Evolutionary conservation across 2,888 invertebrate species (phyloP).

Genomic region (Encarsia formosa): DNA sequence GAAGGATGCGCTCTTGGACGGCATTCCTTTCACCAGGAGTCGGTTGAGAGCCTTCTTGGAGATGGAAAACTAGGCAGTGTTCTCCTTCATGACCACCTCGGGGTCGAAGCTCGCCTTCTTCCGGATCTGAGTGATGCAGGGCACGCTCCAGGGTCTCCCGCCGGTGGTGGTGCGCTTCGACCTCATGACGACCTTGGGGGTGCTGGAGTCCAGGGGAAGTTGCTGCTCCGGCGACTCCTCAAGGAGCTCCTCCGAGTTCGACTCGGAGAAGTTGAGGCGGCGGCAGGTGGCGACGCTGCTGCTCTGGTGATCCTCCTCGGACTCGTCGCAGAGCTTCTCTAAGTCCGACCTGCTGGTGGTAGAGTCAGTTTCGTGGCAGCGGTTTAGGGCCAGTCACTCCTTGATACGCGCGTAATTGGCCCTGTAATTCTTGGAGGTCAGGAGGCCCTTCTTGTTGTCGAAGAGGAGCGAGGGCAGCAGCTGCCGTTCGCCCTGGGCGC

Average conservation of each 20-base stretch:
- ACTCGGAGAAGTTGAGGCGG: conserved; percentile 37
- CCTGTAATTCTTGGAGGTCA: conserved; percentile 49
- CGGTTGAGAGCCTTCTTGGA: conserved; percentile 86
- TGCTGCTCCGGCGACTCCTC: conserved; percentile 36
- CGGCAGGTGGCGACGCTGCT: conserved; percentile 69
- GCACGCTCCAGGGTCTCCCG: conserved; percentile 80
- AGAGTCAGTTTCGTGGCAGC: conserved; percentile 58
- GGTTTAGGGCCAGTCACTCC: conserved; percentile 64
- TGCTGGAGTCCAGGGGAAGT: conserved; percentile 34
- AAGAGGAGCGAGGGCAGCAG: conserved; percentile 56
- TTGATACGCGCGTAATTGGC: conserved; percentile 66
- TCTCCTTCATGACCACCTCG: conserved; percentile 42
- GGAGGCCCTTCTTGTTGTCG: conserved; percentile 40
- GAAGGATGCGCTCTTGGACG: conserved; percentile 45
- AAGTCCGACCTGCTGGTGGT: conserved; percentile 70
- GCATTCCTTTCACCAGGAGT: conserved; percentile 53
- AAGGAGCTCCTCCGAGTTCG: conserved; percentile 47
- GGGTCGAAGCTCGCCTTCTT: conserved; percentile 36
- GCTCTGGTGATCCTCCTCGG: conserved; percentile 40
- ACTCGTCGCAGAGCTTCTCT: conserved; percentile 61
- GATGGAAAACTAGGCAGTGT: conserved; percentile 66
- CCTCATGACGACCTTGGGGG: conserved; percentile 61
- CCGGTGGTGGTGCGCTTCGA: conserved; percentile 57
- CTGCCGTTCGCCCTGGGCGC: conserved; percentile 47
- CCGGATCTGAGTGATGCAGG: conserved; percentile 71